Base-by-base conservation (phyloP, 2,113 vertebrate species). In the Phocoena sinus region DNA sequence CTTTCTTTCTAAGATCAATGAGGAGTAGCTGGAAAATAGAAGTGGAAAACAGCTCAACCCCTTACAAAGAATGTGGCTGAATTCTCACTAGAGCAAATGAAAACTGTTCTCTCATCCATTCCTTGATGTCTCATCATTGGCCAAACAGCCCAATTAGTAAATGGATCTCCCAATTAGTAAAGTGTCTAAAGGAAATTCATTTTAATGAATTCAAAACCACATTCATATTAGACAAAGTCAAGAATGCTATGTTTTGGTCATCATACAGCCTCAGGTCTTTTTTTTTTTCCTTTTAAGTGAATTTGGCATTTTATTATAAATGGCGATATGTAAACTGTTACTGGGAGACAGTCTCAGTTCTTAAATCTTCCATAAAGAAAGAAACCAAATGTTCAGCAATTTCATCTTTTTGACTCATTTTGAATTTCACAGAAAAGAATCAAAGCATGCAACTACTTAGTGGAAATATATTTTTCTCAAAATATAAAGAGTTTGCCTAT, bases 1-100 rank as follows among this genome's bases (percentile, higher is more conserved):
- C 7, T 89, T 18, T 95, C 62, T 73, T 91, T 60, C 31, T 68
- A 87, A 90, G 11, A 50, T 94, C 60, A 76, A 15, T 65, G 53
- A 77, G 7, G 4, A 89, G 14, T 86, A 44, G 82, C 25, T 65
- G n/a, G 13, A 8, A 89, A 86, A 60, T 96, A 76, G 60, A 58
- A 91, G 60, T n/a, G 36, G 47, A 68, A 97, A 86, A 92, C n/a
- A 67, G n/a, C 70, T 92, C 60, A 71, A 89, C 38, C 17, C 53
- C 17, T 67, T 50, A 20, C 13, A 67, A 89, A 82, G 33, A 73
- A 86, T 82, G 26, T 88, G n/a, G 44, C 44, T 86, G 50, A 77
- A 67, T 62, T 92, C 94, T 95, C 74, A 82, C 38, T 56, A 33
- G 94, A 62, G n/a, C 60, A 85, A 96, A 67, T 82, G 47, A 67